Evolutionary conservation across 2,113 vertebrate species (phyloP).

Genomic region (Ardeotis arabs): DNA sequence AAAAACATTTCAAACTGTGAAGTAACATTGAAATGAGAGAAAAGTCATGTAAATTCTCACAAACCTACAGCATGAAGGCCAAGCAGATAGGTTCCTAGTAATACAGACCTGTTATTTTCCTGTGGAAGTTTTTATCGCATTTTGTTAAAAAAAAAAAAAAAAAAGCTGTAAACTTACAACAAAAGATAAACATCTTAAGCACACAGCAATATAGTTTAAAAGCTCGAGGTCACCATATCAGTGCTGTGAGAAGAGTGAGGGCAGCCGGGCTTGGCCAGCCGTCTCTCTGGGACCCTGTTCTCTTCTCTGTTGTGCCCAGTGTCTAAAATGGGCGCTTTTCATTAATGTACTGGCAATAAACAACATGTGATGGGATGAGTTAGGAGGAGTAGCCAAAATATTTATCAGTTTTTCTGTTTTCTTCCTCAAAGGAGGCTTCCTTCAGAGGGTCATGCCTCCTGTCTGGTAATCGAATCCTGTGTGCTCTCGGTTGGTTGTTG

Average conservation of each 20-base stretch:
- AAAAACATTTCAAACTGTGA: background rate
- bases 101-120: background rate
- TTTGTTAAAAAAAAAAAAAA: background rate
- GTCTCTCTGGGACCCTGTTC: background rate
- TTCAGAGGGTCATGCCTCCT: background rate
- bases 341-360: background rate
- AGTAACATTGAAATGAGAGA: background rate
- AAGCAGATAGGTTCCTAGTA: background rate
- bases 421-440: background rate
- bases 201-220: background rate
- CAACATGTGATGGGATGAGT: slow-evolving; percentile 12
- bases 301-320: background rate
- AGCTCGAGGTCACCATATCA: rapidly evolving
- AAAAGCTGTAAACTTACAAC: background rate
- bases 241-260: background rate
- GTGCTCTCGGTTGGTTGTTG: background rate
- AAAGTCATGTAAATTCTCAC: background rate
- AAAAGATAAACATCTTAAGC: background rate
- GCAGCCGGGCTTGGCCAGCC: rapidly evolving
- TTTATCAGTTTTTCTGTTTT: slow-evolving; percentile 28
- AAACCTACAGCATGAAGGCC: background rate
- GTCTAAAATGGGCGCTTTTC: background rate
- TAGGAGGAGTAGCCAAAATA: background rate
- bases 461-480: background rate
- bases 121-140: background rate